Conservation (phyloP, 1,140 invertebrate species). For the Cylas formicarius region DNA sequence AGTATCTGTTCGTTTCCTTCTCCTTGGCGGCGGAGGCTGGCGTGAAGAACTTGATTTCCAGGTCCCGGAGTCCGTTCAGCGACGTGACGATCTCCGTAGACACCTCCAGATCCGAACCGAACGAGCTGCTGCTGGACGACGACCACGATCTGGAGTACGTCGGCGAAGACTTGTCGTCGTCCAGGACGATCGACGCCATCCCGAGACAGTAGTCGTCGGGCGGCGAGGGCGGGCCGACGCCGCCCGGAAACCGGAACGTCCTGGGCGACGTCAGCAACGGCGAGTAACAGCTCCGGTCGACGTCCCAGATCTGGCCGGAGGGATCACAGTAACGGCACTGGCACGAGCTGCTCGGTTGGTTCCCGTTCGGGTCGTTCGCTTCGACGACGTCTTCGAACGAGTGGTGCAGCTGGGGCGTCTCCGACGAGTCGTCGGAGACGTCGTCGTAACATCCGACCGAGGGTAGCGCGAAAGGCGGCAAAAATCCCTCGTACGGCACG, state of each 20-base stretch:
- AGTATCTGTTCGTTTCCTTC: no score
- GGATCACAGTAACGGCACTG: conserved; percentile 76
- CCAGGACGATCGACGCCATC: conserved; percentile 23
- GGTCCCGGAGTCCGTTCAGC: conserved; percentile 64
- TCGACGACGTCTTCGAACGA: conserved; percentile 43
- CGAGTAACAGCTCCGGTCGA: conserved; percentile 50
- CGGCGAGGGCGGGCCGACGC: conserved; percentile 2
- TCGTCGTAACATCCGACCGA: conserved; percentile 14
- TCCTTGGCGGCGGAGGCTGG: no score
- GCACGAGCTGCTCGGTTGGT: conserved; percentile 49
- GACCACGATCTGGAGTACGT: conserved; percentile 16
- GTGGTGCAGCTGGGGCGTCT: conserved; percentile 38
- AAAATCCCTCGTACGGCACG: conserved; percentile 26
- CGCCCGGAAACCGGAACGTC: conserved; percentile 19
- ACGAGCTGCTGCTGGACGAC: conserved; percentile 33
- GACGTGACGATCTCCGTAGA: conserved; percentile 72
- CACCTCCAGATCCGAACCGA: conserved; percentile 52
- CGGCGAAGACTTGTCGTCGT: conserved; percentile 19
- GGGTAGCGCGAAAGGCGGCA: conserved; percentile 25
- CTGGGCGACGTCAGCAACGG: conserved; percentile 43
- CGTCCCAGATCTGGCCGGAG: conserved; percentile 67
- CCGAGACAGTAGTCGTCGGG: conserved; percentile 16
- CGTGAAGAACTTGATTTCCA: conserved; percentile 75
- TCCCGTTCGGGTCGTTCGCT: conserved; percentile 35
- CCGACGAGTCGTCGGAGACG: conserved; percentile 21